Conservation (phyloP, 2,797 vertebrate species). For the Ceryle rudis region DNA sequence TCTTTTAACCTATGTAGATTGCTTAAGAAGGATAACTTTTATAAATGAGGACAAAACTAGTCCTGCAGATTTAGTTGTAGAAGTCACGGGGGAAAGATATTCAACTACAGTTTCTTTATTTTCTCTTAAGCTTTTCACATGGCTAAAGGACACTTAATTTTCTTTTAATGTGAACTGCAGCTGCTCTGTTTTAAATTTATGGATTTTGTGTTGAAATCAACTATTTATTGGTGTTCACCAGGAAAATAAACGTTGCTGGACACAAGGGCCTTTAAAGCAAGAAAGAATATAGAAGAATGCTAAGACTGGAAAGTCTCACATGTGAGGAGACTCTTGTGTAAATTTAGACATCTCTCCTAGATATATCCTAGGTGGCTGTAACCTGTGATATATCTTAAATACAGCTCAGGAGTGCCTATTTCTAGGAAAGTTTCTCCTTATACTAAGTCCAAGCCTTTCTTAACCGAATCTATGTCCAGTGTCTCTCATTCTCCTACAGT, state of each 20-base stretch:
- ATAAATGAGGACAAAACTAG: neutral
- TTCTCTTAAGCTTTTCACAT: neutral
- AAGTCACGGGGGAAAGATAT: neutral
- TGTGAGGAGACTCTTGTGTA: neutral
- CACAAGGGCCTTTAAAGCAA: neutral
- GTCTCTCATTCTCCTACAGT: neutral
- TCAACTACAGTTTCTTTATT: neutral
- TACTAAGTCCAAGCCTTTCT: neutral
- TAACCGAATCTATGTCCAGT: neutral
- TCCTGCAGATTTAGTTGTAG: neutral
- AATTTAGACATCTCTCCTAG: neutral
- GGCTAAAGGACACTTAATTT: neutral
- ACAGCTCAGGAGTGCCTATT: neutral
- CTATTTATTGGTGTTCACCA: neutral
- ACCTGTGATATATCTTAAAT: neutral
- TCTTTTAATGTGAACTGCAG: neutral
- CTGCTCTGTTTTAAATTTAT: neutral
- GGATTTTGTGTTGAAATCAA: neutral
- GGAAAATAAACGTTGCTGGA: neutral
- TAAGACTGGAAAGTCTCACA: neutral
- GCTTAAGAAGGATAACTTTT: neutral
- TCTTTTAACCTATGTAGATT: neutral
- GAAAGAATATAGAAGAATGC: neutral
- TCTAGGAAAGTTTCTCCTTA: neutral
- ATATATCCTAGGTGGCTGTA: neutral